Evolutionary conservation across 2,797 vertebrate genomes (phyloP), one percentile per base, ranked within the genome.

Genomic region (Melanotaenia nigrans): DNA sequence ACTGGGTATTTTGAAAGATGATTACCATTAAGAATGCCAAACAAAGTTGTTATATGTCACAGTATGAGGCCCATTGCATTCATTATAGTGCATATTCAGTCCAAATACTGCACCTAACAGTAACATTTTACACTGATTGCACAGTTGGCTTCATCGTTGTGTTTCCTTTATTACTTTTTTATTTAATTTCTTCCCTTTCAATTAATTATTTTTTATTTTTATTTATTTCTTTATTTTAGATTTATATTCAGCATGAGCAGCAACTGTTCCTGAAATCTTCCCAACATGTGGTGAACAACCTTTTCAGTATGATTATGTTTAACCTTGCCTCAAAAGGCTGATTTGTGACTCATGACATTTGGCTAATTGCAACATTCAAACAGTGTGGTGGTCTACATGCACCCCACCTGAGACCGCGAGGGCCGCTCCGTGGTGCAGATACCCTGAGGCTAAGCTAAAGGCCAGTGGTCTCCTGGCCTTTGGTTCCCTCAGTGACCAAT

Each of bases 401-500:
- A 55, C 51, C 75, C 81, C 80, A 81, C 73, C 65, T 49, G 83
- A 87, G 85, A 78, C 71, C 0, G 7, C 11, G 0, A 67, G 68
- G 40, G 71, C 75, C 18, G 10, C 60, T 81, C 65, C 75, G 67
- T 75, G 81, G 61, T 71, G 65, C 71, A 2, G 61, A 68, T 68
- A 59, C 84, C 87, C 86, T 42, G 70, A 82, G 86, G 90, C 69
- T 73, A 51, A 71, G 66, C 80, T 64, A 85, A 79, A 86, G 84
- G 85, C 74, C 83, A 77, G 13, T 9, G 63, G 74, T 81, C 81
- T 75, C 77, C 32, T 78, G 87, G 85, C 82, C 76, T 89, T 81
- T 68, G 61, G 58, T 79, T 92, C 87, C 88, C 89, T 83, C 63
- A n/a, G 85, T 77, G 87, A 77, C 90, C 88, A 91, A 92, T 93